A percentile compares a stretch with the other conserved stretches of the same genome.
Conservation (phyloP, 2,113 vertebrate species). For the Phyllostomus hastatus region DNA sequence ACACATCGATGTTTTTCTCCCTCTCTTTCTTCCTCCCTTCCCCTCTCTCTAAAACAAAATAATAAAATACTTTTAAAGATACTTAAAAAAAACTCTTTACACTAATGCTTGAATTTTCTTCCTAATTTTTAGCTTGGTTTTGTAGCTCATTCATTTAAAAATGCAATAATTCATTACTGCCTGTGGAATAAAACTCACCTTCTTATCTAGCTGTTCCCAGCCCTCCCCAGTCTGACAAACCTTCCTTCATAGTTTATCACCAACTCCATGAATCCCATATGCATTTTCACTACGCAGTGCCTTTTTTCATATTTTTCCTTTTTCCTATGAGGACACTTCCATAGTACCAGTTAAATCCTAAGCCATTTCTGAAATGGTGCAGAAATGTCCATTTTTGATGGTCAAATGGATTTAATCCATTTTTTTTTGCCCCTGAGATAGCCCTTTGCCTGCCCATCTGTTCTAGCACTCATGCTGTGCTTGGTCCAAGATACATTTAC, state of each 20-base stretch:
- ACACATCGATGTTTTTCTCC: too few species aligned
- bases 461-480: neutral
- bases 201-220: neutral
- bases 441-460: neutral
- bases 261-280: neutral
- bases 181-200: neutral
- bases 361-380: neutral
- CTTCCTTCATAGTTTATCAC: neutral
- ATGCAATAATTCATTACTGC: neutral
- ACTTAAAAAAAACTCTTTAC: neutral
- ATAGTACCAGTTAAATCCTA: neutral
- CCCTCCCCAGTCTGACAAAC: neutral
- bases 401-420: neutral
- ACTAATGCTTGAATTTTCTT: neutral
- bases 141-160: neutral
- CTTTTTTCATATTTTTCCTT: neutral
- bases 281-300: neutral
- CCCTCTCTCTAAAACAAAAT: too few species aligned
- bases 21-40: too few species aligned
- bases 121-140: neutral
- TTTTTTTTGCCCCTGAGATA: neutral
- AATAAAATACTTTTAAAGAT: too few species aligned
- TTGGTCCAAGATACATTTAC: neutral
- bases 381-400: neutral
- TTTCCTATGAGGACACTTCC: neutral